These are phyloP conservation scores for Callaeas wilsoni DNA, from an alignment of 2,113 vertebrate genomes.

Conservation along the genomic window DNA sequence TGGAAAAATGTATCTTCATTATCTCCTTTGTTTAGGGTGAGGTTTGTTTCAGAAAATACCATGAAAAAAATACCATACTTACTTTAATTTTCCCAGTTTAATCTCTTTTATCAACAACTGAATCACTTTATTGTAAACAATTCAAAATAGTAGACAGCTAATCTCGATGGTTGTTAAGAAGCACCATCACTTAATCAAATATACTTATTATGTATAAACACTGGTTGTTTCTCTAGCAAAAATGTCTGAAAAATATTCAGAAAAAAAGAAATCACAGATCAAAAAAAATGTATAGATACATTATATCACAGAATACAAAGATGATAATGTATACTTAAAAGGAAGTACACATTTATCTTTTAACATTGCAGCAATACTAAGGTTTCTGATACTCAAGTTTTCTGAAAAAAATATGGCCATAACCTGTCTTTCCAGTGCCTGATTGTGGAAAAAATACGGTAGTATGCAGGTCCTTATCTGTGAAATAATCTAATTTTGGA, in stretches of 20 bases:
- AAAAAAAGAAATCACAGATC: not conserved
- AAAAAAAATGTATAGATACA: not conserved
- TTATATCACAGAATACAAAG: not conserved
- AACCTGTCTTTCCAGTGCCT: not conserved
- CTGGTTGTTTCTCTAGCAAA: not conserved
- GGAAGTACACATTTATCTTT: not conserved
- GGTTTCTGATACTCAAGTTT: not conserved
- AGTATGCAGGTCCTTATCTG: not conserved
- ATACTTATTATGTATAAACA: not conserved
- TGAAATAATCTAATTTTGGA: not conserved
- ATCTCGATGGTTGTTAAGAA: not conserved
- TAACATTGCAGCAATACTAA: not conserved
- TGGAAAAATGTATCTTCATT: not conserved
- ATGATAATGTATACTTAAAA: not conserved
- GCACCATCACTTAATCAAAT: not conserved
- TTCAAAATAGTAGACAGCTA: not conserved
- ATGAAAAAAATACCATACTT: not conserved
- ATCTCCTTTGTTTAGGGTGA: not conserved
- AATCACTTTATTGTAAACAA: not conserved
- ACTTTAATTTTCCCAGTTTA: not conserved
- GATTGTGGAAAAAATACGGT: not conserved
- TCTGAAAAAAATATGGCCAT: not conserved
- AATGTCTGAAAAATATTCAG: not conserved
- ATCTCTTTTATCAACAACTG: not conserved
- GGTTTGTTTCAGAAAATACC: not conserved